Evolutionary conservation across 2,113 vertebrate genomes (phyloP).

Genomic region (Brachyhypopomus occidentalis): DNA sequence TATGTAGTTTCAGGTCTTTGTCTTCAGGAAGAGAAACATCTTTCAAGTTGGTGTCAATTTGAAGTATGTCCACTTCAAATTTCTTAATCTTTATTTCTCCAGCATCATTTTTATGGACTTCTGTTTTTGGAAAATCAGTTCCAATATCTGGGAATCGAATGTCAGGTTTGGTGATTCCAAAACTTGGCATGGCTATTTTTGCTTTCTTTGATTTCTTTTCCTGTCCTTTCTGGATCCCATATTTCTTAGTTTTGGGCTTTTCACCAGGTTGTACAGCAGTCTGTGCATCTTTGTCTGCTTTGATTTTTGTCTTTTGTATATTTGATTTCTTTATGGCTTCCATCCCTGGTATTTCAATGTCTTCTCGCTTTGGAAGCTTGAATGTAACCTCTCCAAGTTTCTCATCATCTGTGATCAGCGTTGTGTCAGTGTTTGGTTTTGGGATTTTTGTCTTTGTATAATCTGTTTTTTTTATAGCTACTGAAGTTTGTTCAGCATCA

Average conservation of each 20-base stretch:
- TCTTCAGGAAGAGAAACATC: background rate
- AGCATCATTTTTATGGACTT: constrained; percentile 40
- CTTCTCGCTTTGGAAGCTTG: constrained; percentile 59
- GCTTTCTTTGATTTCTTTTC: constrained; percentile 61
- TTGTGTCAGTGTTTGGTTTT: constrained; percentile 14
- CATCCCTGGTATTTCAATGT: constrained; percentile 62
- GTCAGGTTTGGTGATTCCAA: constrained; percentile 63
- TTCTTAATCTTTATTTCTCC: constrained; percentile 17
- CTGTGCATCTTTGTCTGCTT: constrained; percentile 33
- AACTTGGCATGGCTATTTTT: constrained; percentile 56
- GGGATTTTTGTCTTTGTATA: constrained; percentile 42
- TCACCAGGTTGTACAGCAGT: constrained; percentile 14
- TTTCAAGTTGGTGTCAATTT: background rate
- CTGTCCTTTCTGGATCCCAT: constrained; percentile 42
- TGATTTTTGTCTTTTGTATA: constrained; percentile 10
- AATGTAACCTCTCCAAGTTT: constrained; percentile 39
- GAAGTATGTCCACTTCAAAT: background rate
- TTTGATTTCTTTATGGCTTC: constrained; percentile 51
- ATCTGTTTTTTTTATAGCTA: constrained; percentile 53
- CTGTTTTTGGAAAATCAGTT: constrained; percentile 59
- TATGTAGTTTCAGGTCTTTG: background rate
- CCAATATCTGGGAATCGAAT: constrained; percentile 62
- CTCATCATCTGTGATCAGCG: constrained; percentile 13
- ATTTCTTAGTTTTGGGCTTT: constrained; percentile 13
- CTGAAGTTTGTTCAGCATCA: constrained; percentile 53